Base-by-base conservation (phyloP, 2,113 vertebrate genomes). In the Archocentrus centrarchus region DNA sequence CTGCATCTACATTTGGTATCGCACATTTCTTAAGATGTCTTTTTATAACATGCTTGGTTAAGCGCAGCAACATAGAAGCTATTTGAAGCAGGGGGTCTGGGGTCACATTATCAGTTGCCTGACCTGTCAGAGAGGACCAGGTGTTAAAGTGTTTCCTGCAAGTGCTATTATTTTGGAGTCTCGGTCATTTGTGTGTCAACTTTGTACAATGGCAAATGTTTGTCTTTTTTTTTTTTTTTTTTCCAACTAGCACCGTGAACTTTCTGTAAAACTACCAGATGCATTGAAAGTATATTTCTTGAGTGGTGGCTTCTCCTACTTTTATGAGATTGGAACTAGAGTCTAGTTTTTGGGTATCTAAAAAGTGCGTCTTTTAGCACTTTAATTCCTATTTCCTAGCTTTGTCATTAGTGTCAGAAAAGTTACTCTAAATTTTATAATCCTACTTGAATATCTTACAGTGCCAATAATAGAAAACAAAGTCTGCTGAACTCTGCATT, bases 81-180 rank as follows among this genome's bases (percentile, higher is more conserved):
- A 90, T 94, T 94, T 92, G 86, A 91, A 86, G 86, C 79, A 77
- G 62, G 64, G 77, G 86, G 61, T 87, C 79, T 24, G 32, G 79
- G 86, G 88, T 92, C 89, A 90, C 24, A 11, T 91, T 86, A 91
- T 89, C 83, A 70, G 86, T 90, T 78, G 73, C 78, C 61, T 58
- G 90, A 91, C 83, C 88, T 84, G 83, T 92, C 91, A 79, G 61
- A 63, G 68, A 85, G 79, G 75, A 81, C 80, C 17, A 60, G 73
- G 88, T 92, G 82, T 88, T 85, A 62, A 85, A 89, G 63, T 84
- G 86, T 86, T 91, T 91, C 70, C 79, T 22, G 1, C 57, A 86
- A 84, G 62, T 81, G 81, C 39, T 86, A 92, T 93, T 83, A 81
- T 90, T 89, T 91, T 86, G 62, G 30, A 86, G 59, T 53, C 64